A percentile compares a stretch with the other conserved stretches of the same genome.
phyloP scores from a whole-genome alignment of 2,888 invertebrate species.

The Hermaeophaga mercurialis region DNA sequence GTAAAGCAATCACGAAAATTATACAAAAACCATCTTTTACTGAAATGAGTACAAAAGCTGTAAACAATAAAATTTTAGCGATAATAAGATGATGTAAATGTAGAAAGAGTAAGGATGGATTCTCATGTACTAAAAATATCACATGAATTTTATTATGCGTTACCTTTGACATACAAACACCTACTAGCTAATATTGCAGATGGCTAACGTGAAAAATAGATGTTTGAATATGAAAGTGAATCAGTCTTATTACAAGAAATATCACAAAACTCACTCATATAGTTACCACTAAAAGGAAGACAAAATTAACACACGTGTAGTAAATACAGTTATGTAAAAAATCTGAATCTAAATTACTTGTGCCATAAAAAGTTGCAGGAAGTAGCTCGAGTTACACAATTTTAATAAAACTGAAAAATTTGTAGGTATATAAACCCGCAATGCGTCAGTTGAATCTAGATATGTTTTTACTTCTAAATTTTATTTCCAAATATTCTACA shows the following conservation, averaged over 20 bases:
- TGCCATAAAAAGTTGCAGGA: not conserved
- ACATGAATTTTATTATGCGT: conserved; percentile 34
- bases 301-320: conserved; percentile 21
- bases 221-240: conserved; percentile 31
- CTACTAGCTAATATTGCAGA: conserved; percentile 20
- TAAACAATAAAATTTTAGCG: no score
- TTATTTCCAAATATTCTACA: no score
- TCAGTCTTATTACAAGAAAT: conserved; percentile 42
- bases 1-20: not conserved
- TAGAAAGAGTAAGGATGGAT: no score
- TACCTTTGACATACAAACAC: conserved; percentile 23
- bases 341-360: not conserved
- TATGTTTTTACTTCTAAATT: no score
- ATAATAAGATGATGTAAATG: no score
- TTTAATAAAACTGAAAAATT: no score
- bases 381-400: conserved; percentile 17
- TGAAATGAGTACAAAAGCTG: no score
- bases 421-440: no score
- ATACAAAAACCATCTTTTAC: not conserved
- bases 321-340: not conserved
- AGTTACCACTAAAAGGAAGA: conserved; percentile 33
- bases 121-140: no score
- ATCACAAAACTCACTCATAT: conserved; percentile 43
- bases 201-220: conserved; percentile 18
- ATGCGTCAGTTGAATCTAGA: no score